Evolutionary conservation across 1,140 invertebrate genomes (phyloP), one percentile per base, ranked within the genome.

Genomic region (Chrysoperla carnea): DNA sequence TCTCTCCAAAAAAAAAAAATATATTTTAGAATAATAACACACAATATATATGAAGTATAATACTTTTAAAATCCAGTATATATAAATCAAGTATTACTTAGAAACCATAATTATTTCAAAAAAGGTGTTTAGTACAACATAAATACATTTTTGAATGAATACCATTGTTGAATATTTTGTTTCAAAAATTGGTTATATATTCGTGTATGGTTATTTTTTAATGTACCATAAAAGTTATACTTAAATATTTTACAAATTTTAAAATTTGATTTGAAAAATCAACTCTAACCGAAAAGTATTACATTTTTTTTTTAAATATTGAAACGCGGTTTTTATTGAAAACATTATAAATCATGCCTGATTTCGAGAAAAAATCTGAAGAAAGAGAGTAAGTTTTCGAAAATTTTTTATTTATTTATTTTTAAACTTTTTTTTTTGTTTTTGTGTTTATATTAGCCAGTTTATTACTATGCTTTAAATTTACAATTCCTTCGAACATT

Each of bases 211-310:
- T 6, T 57, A 47, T 39, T 59, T 51, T 54, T 57, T 50, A 47
- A 56, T 57, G 53, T 59, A 57, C 50, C 57, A 57, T 45, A 59
- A 57, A 48, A 57, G 52, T 51, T 59, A 55, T 41, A 59, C 55
- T 55, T 59, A 53, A 52, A 42, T 15, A 9, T 12, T 13, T n/a
- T n/a, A n/a, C 38, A 33, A 11, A 31, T 51, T 49, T 29, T 6
- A 33, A 33, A 33, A 33, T 33, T 33, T 33, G 8, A 33, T 33
- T 33, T 33, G 2, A 33, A 9, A 33, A 31, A 31, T 7, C 6
- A 31, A 11, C 29, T 31, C n/a, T 33, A 33, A 11, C n/a, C n/a
- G 6, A 33, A 11, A 28, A 11, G 14, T 29, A 42, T 12, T 28
- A 6, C 9, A 17, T 40, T 11, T 36, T 36, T 39, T 41, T 12